Conservation (phyloP, 1,140 invertebrate species). For the Bombus sylvicola region DNA sequence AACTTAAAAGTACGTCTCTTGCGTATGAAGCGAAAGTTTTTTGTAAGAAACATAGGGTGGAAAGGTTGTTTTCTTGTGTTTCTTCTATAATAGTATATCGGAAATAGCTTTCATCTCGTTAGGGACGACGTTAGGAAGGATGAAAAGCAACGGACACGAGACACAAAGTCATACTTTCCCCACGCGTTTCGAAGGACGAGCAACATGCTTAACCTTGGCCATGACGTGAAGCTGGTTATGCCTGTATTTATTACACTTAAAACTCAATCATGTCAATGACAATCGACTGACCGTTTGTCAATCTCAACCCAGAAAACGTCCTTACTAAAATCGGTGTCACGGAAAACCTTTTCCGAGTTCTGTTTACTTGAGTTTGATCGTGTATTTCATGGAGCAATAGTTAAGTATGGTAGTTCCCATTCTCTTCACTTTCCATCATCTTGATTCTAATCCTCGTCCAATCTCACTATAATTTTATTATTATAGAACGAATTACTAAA, state of each 20-base stretch:
- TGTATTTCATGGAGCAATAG: neutral
- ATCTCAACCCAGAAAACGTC: neutral
- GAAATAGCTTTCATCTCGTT: neutral
- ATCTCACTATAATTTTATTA: neutral
- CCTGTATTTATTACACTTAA: slow-evolving; percentile 42
- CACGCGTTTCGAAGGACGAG: slow-evolving; percentile 21
- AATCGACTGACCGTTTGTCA: slow-evolving; percentile 14
- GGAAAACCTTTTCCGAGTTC: neutral
- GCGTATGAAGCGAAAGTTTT: no score
- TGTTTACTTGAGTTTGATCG: neutral
- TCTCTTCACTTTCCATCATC: neutral
- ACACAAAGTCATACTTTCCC: slow-evolving; percentile 6
- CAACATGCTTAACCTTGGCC: slow-evolving; percentile 18
- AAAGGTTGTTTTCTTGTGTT: neutral
- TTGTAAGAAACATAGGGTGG: no score
- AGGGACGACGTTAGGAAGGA: neutral
- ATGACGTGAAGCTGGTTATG: slow-evolving; percentile 27
- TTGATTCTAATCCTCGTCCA: neutral
- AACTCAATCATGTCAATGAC: slow-evolving; percentile 33
- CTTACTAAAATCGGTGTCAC: neutral
- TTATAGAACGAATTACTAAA: neutral
- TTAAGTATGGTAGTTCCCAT: no score
- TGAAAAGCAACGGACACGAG: slow-evolving; percentile 12
- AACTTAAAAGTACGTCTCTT: no score
- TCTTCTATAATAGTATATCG: neutral